Conservation (phyloP, 2,797 vertebrate species). For the Steatocranus sp. region DNA sequence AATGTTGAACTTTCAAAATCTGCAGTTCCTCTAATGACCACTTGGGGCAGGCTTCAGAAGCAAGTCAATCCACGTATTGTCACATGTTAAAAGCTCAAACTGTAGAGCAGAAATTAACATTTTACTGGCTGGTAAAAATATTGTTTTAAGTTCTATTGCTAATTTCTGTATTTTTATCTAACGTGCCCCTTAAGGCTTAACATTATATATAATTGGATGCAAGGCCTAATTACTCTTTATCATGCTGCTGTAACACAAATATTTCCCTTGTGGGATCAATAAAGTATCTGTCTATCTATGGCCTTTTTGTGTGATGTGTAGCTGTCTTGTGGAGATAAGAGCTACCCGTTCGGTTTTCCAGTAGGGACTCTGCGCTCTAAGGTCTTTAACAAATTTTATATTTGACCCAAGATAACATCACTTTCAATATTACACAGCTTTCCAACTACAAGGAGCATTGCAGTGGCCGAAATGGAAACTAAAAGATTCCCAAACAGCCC, state of each 20-base stretch:
- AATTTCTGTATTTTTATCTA: not conserved
- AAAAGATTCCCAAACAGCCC: not conserved
- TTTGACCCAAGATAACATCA: not conserved
- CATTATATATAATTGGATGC: not conserved
- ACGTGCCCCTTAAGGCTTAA: not conserved
- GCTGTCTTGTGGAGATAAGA: not conserved
- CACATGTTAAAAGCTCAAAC: not conserved
- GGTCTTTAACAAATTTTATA: not conserved
- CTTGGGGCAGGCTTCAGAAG: fast-evolving
- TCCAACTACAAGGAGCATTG: not conserved
- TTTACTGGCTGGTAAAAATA: not conserved
- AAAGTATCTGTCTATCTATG: not conserved
- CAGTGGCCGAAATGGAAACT: not conserved
- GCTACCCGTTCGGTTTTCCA: fast-evolving
- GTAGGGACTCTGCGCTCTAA: fast-evolving
- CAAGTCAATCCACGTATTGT: not conserved
- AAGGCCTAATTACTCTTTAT: not conserved
- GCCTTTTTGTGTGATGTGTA: not conserved
- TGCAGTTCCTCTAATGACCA: not conserved
- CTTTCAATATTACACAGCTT: not conserved
- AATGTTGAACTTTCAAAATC: not conserved
- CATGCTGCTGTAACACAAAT: not conserved
- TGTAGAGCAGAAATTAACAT: not conserved
- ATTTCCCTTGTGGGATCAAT: not conserved
- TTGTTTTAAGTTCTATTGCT: not conserved